Evolutionary conservation across 1,140 invertebrate genomes (phyloP), one percentile per base, ranked within the genome.

Genomic region (Aporrectodea caliginosa): DNA sequence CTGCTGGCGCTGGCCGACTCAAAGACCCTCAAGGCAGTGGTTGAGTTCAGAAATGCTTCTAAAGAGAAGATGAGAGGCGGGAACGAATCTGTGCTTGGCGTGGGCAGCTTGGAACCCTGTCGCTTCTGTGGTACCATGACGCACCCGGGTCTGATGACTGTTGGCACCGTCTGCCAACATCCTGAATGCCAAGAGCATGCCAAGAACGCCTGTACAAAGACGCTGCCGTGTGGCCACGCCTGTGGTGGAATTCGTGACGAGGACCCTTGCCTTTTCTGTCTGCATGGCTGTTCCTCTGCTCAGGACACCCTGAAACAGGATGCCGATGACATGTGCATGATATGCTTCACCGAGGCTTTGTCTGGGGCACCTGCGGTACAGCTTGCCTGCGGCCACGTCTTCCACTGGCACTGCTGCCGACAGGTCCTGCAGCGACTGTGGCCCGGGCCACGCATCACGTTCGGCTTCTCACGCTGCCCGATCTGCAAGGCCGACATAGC

Each of bases 271-370:
- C 88, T 98, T 81, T 95, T 96, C 0, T 98, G 96, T 87, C 88
- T 98, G 75, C 92, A 92, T 74, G 90, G 91, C 0, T 92, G 85
- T 81, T 0, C 76, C 80, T 14, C 85, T 83, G 68, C 83, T 84
- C 68, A 83, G 84, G 71, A 79, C 70, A 6, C 30, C 27, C 83
- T 87, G 16, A 87, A 85, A 81, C 96, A 98, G 89, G 97, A 99
- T 88, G 95, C 95, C 0, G 97, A 99, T 85, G 97, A 99, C 85
- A 98, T 99, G 95, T 99, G 97, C 88, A 98, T 98, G 95, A 97
- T 99, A 81, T 99, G 97, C 86, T 99, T 99, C 87, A 97, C 95
- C 0, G 97, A 99, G 86, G 95, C 97, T 0, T 88, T 99, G 1
- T 93, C 95, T 30, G 95, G 93, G 82, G 96, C 96, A 0, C 97